These are phyloP conservation scores for Lepus townsendii DNA, from an alignment of 2,797 vertebrate genomes.

Conservation along the genomic window DNA sequence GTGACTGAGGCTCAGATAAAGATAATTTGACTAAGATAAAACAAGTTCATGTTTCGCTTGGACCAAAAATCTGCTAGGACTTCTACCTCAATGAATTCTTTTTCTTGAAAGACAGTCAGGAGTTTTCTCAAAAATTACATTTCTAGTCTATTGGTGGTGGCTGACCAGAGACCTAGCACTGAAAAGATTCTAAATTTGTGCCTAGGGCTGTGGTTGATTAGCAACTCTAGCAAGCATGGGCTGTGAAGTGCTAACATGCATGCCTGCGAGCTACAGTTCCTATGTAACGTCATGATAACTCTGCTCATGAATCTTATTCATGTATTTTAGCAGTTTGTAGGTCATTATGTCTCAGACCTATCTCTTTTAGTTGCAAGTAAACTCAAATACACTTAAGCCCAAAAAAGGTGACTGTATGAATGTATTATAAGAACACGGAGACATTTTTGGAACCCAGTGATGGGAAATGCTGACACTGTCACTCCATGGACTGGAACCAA, in stretches of 20 bases:
- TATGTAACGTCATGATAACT: background rate
- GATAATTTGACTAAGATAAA: background rate
- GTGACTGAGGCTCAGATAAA: slow-evolving; percentile 16
- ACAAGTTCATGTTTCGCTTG: background rate
- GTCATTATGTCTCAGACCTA: background rate
- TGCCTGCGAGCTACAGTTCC: background rate
- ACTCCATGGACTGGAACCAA: slow-evolving; percentile 9
- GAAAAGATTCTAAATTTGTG: slow-evolving; percentile 16
- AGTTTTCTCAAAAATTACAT: background rate
- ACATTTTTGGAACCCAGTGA: slow-evolving; percentile 2
- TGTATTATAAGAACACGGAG: background rate
- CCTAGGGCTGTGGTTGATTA: background rate
- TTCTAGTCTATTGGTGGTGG: background rate
- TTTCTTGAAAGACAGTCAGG: background rate
- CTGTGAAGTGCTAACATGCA: background rate
- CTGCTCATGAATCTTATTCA: background rate
- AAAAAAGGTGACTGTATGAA: background rate
- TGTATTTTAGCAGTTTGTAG: background rate
- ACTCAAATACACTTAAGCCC: slow-evolving; percentile 12
- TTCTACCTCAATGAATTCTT: background rate
- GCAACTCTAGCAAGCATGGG: background rate
- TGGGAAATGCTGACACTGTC: background rate
- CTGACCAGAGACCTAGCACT: background rate
- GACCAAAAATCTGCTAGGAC: background rate
- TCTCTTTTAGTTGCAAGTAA: slow-evolving; percentile 49